A percentile compares a stretch with the other conserved stretches of the same genome.
These are phyloP conservation scores for Hermatobates lingyangjiaoensis DNA, from an alignment of 1,140 invertebrate species.

Conservation along the genomic window DNA sequence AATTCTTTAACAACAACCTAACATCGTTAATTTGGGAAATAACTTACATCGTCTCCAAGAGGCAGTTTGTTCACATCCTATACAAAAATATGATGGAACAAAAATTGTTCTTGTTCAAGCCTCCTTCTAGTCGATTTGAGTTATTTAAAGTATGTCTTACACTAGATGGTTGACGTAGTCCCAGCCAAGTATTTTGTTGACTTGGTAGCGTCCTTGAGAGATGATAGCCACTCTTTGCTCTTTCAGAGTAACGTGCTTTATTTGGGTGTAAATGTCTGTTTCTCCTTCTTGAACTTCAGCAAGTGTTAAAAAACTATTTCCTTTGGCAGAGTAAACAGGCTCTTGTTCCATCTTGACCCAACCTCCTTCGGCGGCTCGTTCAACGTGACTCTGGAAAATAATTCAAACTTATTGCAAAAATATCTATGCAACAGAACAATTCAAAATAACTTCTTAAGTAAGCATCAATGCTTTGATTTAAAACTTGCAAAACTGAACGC, in stretches of 20 bases:
- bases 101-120: too few species aligned
- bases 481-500: too few species aligned
- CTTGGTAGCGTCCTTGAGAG: constrained; percentile 72
- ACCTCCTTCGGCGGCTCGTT: constrained; percentile 55
- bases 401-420: not conserved
- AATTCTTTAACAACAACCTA: too few species aligned
- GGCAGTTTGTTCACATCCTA: too few species aligned
- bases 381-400: constrained; percentile 44
- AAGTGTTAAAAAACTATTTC: constrained; percentile 63
- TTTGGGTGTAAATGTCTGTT: constrained; percentile 67
- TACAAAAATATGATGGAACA: too few species aligned
- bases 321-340: constrained; percentile 63
- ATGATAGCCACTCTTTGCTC: constrained; percentile 65
- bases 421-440: too few species aligned
- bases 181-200: constrained; percentile 66
- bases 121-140: too few species aligned
- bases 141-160: too few species aligned
- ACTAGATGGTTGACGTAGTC: constrained; percentile 62
- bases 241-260: constrained; percentile 62
- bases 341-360: constrained; percentile 71
- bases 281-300: constrained; percentile 64
- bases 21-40: too few species aligned
- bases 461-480: too few species aligned
- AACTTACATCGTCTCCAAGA: too few species aligned
- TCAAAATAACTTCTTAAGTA: too few species aligned